A percentile compares a stretch with the other conserved stretches of the same genome.
These are phyloP conservation scores for Morpho helenor DNA, from an alignment of 2,888 invertebrate species.

Conservation along the genomic window DNA sequence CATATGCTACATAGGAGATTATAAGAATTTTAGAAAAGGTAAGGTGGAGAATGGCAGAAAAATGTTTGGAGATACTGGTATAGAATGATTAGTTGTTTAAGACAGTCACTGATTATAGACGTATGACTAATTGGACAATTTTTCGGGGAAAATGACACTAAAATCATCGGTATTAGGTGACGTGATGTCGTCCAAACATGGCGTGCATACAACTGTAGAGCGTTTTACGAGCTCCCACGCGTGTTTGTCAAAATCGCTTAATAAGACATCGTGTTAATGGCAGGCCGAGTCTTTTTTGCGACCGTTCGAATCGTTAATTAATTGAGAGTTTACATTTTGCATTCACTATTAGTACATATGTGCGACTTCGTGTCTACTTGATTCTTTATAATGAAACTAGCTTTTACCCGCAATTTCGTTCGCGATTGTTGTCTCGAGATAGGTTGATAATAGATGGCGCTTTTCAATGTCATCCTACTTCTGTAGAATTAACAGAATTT, in stretches of 20 bases:
- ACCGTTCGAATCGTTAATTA: background rate
- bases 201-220: slow-evolving; percentile 2
- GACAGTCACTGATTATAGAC: background rate
- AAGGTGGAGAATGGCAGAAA: too few species aligned
- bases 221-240: slow-evolving; percentile 10
- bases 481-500: too few species aligned
- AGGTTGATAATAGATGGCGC: too few species aligned
- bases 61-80: too few species aligned
- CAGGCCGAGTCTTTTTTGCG: background rate
- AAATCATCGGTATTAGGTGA: slow-evolving; percentile 29
- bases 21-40: too few species aligned
- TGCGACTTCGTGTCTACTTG: too few species aligned
- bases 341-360: too few species aligned
- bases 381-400: too few species aligned
- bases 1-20: too few species aligned
- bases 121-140: slow-evolving; percentile 14
- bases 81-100: background rate
- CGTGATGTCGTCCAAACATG: slow-evolving; percentile 25
- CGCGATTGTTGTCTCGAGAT: too few species aligned
- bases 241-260: slow-evolving; percentile 8
- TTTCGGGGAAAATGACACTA: slow-evolving; percentile 19
- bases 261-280: slow-evolving; percentile 6
- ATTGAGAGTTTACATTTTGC: background rate
- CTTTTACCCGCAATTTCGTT: too few species aligned
- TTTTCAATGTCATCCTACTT: too few species aligned